Conservation (phyloP, 2,113 vertebrate species). For the Sclerurus mexicanus region DNA sequence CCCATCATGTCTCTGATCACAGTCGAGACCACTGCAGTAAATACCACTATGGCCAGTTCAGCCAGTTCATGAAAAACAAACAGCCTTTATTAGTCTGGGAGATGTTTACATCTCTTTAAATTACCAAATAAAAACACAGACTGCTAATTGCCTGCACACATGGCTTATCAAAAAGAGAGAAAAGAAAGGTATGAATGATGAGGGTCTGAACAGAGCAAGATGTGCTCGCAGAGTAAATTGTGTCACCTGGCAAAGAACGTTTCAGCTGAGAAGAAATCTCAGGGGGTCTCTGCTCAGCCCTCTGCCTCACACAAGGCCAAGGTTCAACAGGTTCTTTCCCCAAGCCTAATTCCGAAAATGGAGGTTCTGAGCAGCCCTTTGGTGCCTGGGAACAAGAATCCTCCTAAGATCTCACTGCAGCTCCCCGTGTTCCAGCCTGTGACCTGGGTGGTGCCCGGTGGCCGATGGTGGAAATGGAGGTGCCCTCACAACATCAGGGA, state of each 20-base stretch:
- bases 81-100: not conserved
- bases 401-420: not conserved
- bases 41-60: not conserved
- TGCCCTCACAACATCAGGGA: not conserved
- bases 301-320: not conserved
- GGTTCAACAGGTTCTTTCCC: not conserved
- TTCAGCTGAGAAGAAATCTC: not conserved
- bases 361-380: not conserved
- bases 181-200: not conserved
- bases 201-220: not conserved
- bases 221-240: not conserved
- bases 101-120: not conserved
- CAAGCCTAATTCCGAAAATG: not conserved
- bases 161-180: not conserved
- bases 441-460: not conserved
- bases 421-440: not conserved
- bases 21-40: not conserved
- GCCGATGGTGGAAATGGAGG: not conserved
- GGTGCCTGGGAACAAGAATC: not conserved
- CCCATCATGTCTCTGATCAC: not conserved
- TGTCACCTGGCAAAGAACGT: not conserved
- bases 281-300: not conserved
- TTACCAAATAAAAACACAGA: not conserved
- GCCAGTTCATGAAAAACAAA: not conserved
- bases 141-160: not conserved